Conservation (phyloP, 1,140 invertebrate genomes). For the Cydia strobilella region DNA sequence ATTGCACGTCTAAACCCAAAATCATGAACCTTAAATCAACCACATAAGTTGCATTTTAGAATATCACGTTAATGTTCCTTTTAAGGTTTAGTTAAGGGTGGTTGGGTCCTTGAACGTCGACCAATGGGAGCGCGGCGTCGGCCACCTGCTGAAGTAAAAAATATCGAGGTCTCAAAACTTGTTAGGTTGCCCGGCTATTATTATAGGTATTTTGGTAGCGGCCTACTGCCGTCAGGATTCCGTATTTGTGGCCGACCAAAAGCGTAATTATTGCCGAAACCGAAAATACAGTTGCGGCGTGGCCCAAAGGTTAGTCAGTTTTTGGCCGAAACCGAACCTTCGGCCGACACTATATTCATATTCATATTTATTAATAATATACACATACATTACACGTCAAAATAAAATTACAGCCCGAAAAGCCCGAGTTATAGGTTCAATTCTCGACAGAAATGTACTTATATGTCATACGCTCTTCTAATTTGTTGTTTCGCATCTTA, state of each 20-base stretch:
- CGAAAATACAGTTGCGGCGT: too few relatives aligned
- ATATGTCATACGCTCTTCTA: too few relatives aligned
- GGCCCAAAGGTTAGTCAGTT: too few relatives aligned
- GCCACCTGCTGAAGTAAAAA: constrained; percentile 29
- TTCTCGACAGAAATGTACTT: too few relatives aligned
- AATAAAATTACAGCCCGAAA: too few relatives aligned
- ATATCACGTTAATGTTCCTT: neutral
- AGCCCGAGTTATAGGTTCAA: too few relatives aligned
- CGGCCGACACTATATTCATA: too few relatives aligned
- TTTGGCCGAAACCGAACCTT: too few relatives aligned
- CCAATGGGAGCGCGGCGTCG: constrained; percentile 32
- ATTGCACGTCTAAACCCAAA: neutral
- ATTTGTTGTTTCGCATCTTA: too few relatives aligned
- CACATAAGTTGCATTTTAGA: neutral
- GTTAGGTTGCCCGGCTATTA: constrained; percentile 12
- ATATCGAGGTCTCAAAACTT: constrained; percentile 13
- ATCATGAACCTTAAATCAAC: neutral
- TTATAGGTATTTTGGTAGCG: constrained; percentile 18
- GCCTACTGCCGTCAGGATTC: neutral
- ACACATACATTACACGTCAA: too few relatives aligned
- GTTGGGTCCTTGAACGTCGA: constrained; percentile 10
- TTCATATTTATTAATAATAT: too few relatives aligned
- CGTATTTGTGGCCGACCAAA: neutral
- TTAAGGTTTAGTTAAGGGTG: constrained; percentile 32
- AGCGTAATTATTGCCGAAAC: too few relatives aligned